These are phyloP conservation scores for Sula dactylatra DNA, from an alignment of 2,113 vertebrate species.

Conservation along the genomic window DNA sequence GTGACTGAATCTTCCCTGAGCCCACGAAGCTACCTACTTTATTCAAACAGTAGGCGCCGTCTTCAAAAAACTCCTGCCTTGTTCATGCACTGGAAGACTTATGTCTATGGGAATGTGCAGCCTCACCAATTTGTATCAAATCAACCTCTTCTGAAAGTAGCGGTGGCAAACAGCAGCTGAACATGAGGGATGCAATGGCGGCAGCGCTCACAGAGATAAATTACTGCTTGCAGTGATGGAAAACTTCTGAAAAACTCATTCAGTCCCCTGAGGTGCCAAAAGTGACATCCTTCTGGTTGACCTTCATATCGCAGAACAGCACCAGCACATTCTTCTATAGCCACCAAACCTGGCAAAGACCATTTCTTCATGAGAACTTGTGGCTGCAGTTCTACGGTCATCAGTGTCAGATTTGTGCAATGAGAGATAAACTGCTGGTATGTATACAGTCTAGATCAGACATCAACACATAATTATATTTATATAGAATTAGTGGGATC, in stretches of 20 bases:
- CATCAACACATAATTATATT: not conserved
- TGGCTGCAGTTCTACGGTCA: fast-evolving
- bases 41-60: not conserved
- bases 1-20: not conserved
- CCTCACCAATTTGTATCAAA: not conserved
- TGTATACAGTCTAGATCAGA: not conserved
- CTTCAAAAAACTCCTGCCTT: not conserved
- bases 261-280: not conserved
- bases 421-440: not conserved
- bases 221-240: not conserved
- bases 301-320: not conserved
- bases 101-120: not conserved
- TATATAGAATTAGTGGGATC: not conserved
- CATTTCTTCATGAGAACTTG: not conserved
- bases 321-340: not conserved
- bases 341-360: not conserved
- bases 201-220: not conserved
- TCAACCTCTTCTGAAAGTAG: not conserved
- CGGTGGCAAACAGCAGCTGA: not conserved
- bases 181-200: not conserved
- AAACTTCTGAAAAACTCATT: not conserved
- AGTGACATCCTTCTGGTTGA: not conserved
- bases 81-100: not conserved
- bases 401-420: not conserved
- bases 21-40: not conserved